phyloP scores from a whole-genome alignment of 2,113 vertebrate genomes.

The Telmatochromis sp. region DNA sequence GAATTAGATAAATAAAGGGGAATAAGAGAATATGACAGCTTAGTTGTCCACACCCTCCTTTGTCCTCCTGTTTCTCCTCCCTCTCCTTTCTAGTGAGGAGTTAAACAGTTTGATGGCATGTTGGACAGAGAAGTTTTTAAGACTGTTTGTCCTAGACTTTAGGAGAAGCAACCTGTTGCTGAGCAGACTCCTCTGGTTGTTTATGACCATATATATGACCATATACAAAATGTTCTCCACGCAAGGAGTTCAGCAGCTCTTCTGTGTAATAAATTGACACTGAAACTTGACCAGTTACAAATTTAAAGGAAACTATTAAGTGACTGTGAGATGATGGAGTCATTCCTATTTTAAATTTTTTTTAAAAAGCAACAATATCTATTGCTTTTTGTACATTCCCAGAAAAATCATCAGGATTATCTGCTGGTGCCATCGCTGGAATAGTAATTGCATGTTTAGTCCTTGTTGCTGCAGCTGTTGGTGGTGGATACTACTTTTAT shows the following conservation, averaged over 20 bases:
- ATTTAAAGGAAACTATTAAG: neutral
- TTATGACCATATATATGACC: neutral
- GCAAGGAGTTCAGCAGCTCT: neutral
- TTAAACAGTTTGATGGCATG: too few species aligned
- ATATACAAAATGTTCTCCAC: neutral
- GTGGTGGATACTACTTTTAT: accelerated
- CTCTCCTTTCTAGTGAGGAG: too few species aligned
- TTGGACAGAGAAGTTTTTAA: too few species aligned
- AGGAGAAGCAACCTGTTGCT: neutral
- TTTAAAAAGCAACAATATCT: neutral
- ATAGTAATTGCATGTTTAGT: neutral
- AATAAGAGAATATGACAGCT: too few species aligned
- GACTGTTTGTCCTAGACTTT: neutral
- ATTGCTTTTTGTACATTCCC: neutral
- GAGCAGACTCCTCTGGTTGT: neutral
- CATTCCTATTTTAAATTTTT: neutral
- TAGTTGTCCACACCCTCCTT: too few species aligned
- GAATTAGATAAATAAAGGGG: too few species aligned
- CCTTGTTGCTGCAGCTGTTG: neutral
- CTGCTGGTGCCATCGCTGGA: neutral
- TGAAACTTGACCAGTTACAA: neutral
- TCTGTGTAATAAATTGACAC: neutral
- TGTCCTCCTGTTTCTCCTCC: too few species aligned
- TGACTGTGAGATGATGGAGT: neutral
- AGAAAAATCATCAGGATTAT: neutral